A percentile compares a stretch with the other conserved stretches of the same genome.
Evolutionary conservation across 2,113 vertebrate species (phyloP).

Genomic region (Tinamus guttatus): DNA sequence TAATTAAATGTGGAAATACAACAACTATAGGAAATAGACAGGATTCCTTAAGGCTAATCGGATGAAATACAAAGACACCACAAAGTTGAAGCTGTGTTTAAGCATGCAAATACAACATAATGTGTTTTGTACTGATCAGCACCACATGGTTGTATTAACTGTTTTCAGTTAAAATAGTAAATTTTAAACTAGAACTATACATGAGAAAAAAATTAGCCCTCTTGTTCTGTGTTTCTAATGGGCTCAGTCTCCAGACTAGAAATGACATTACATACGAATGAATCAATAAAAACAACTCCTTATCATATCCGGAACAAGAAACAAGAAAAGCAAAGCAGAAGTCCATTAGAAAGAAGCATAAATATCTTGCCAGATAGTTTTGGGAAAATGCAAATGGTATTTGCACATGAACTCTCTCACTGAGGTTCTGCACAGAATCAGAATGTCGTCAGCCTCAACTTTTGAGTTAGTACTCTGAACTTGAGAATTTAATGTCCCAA

Average conservation of each 20-base stretch:
- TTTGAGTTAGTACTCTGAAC: neutral
- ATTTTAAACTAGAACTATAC: neutral
- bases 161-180: neutral
- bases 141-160: neutral
- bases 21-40: neutral
- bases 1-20: neutral
- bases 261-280: neutral
- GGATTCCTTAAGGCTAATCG: neutral
- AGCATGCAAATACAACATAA: neutral
- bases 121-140: neutral
- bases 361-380: neutral
- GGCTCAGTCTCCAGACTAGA: neutral
- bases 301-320: neutral
- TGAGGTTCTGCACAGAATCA: neutral
- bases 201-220: neutral
- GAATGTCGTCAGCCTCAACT: neutral
- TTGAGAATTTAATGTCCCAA: neutral
- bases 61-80: neutral
- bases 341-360: neutral
- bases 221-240: neutral
- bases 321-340: neutral
- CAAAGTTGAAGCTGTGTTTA: neutral
- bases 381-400: neutral
- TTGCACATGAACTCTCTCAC: fast-evolving
- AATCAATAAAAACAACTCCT: neutral